Conservation (phyloP, 1,140 invertebrate genomes). For the Monochamus saltuarius region DNA sequence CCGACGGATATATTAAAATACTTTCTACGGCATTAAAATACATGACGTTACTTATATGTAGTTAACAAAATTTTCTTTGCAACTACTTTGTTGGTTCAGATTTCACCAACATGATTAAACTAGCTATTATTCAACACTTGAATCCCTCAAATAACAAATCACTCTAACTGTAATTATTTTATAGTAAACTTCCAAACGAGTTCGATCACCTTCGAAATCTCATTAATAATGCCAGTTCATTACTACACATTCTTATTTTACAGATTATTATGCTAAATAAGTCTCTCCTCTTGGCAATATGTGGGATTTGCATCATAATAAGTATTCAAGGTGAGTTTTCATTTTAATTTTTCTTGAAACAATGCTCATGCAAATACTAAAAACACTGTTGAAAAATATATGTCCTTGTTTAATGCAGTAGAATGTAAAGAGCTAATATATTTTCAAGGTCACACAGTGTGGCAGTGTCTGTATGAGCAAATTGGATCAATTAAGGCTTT, state of each 20-base stretch:
- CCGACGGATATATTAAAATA: no score
- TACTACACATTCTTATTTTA: constrained; percentile 15
- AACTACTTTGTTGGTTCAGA: no score
- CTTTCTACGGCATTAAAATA: no score
- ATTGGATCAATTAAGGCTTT: constrained; percentile 5
- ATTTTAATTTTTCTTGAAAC: constrained; percentile 12
- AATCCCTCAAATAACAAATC: not conserved
- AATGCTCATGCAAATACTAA: constrained; percentile 11
- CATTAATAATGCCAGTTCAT: no score
- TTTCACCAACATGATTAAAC: no score
- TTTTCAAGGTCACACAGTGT: not conserved
- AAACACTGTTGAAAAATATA: constrained; percentile 1
- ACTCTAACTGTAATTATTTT: not conserved
- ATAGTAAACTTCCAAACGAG: not conserved
- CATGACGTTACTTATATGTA: no score
- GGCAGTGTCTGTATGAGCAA: not conserved
- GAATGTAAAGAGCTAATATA: constrained; percentile 6
- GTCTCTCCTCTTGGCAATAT: constrained; percentile 27
- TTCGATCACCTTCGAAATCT: not conserved
- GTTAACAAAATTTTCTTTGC: no score
- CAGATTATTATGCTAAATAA: constrained; percentile 34
- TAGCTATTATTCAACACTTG: not conserved
- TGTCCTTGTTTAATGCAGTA: constrained; percentile 1
- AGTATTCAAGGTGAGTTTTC: constrained; percentile 25
- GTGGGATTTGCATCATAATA: constrained; percentile 17